phyloP scores from a whole-genome alignment of 2,797 vertebrate species.

The Capromys pilorides region DNA sequence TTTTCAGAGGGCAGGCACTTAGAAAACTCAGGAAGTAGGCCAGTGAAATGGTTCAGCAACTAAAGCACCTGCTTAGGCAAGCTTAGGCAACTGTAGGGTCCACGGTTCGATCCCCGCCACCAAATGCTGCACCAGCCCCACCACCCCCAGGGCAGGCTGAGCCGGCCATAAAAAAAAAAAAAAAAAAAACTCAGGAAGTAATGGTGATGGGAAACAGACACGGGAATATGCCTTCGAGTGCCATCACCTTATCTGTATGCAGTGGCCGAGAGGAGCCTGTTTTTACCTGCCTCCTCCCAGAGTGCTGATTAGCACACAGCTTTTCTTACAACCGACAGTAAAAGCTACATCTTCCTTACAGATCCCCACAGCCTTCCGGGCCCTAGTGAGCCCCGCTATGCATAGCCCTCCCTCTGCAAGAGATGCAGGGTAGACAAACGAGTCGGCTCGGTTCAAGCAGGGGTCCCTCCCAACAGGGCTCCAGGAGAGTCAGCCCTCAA shows the following conservation, averaged over 20 bases:
- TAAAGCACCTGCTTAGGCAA: too few relatives aligned
- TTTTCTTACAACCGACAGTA: neutral
- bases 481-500: neutral
- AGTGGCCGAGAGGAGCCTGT: neutral
- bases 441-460: neutral
- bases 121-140: too few relatives aligned
- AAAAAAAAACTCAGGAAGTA: neutral
- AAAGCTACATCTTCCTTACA: neutral
- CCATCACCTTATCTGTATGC: neutral
- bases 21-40: neutral
- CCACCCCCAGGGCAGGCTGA: too few relatives aligned
- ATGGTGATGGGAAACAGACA: neutral
- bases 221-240: fast-evolving
- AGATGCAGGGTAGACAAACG: neutral
- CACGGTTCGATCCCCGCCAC: too few relatives aligned
- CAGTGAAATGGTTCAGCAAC: too few relatives aligned
- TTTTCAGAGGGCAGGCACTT: neutral
- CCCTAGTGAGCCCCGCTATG: neutral
- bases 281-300: neutral
- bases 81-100: too few relatives aligned
- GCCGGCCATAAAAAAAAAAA: too few relatives aligned
- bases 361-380: neutral
- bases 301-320: neutral
- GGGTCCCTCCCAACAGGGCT: neutral
- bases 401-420: neutral